Percentiles rank a stretch among this genome's conserved stretches.
Evolutionary conservation across 2,888 invertebrate species (phyloP).

Genomic region (Netelia melanura): DNA sequence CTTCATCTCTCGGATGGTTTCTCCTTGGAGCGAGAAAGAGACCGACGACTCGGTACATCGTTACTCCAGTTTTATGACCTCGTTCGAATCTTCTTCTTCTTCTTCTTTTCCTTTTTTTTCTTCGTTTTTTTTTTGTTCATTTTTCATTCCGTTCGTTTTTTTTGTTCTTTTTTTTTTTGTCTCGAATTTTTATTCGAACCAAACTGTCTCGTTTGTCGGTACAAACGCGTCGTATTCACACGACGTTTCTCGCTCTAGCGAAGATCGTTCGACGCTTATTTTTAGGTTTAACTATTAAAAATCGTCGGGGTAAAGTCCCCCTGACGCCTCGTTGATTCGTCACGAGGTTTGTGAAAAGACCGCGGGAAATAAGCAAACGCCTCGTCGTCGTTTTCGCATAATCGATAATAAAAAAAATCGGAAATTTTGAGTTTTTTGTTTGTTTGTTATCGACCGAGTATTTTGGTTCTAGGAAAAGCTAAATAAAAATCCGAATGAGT

Average conservation of each 20-base stretch:
- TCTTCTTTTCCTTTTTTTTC: conserved; percentile 4
- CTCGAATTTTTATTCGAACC: not conserved
- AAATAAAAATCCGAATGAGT: too few relatives aligned
- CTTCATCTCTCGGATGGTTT: conserved; percentile 52
- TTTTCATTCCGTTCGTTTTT: conserved; percentile 12
- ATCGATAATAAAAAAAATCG: not conserved
- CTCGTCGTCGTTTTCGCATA: not conserved
- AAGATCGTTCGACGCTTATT: conserved; percentile 50
- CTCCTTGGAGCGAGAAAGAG: not conserved
- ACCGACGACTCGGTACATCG: conserved; percentile 58
- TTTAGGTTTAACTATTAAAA: conserved; percentile 49
- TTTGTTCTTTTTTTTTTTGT: conserved; percentile 1
- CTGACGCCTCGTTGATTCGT: not conserved
- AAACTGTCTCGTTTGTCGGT: conserved; percentile 62
- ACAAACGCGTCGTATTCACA: conserved; percentile 43
- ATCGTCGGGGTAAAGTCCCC: conserved; percentile 8
- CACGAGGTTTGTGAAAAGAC: conserved; percentile 14
- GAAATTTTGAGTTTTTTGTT: too few relatives aligned
- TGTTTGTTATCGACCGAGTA: too few relatives aligned
- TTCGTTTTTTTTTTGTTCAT: not conserved
- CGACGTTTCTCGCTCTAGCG: conserved; percentile 34
- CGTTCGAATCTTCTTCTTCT: conserved; percentile 48
- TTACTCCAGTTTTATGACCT: conserved; percentile 63
- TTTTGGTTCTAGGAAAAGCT: too few relatives aligned
- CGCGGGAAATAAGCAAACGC: not conserved